These are phyloP conservation scores for Arge pagana DNA, from an alignment of 2,888 invertebrate genomes.

Conservation along the genomic window DNA sequence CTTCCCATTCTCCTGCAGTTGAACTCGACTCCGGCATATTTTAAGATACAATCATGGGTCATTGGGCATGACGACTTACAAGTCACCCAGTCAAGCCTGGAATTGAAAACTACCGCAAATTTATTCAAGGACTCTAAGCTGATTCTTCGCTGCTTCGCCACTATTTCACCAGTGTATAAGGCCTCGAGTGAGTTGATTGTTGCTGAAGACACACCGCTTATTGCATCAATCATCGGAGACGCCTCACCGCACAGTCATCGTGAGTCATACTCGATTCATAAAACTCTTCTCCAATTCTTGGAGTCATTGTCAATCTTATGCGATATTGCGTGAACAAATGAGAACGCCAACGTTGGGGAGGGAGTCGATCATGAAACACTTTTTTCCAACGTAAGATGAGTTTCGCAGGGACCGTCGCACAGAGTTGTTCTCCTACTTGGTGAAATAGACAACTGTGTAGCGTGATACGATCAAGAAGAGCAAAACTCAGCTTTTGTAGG, in stretches of 20 bases:
- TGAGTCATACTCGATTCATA: constrained; percentile 5
- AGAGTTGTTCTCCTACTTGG: no score
- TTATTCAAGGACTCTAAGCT: constrained; percentile 48
- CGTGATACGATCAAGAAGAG: no score
- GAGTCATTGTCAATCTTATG: no score
- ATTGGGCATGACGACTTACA: constrained; percentile 34
- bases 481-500: no score
- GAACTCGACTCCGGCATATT: constrained; percentile 32
- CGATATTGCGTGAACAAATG: no score
- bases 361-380: no score
- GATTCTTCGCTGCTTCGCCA: constrained; percentile 47
- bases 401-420: no score
- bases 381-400: no score
- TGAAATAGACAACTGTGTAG: no score
- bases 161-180: constrained; percentile 47
- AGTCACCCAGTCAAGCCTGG: constrained; percentile 43
- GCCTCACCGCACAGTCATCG: constrained; percentile 44
- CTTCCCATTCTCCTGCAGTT: constrained; percentile 41
- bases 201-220: constrained; percentile 48
- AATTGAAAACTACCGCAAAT: constrained; percentile 43
- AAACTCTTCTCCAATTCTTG: constrained; percentile 4
- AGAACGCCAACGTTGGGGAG: no score
- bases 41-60: constrained; percentile 35
- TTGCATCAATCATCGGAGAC: constrained; percentile 53
- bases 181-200: constrained; percentile 46